Base-by-base conservation (phyloP, 1,140 invertebrate species). In the Trichomalopsis sarcophagae region DNA sequence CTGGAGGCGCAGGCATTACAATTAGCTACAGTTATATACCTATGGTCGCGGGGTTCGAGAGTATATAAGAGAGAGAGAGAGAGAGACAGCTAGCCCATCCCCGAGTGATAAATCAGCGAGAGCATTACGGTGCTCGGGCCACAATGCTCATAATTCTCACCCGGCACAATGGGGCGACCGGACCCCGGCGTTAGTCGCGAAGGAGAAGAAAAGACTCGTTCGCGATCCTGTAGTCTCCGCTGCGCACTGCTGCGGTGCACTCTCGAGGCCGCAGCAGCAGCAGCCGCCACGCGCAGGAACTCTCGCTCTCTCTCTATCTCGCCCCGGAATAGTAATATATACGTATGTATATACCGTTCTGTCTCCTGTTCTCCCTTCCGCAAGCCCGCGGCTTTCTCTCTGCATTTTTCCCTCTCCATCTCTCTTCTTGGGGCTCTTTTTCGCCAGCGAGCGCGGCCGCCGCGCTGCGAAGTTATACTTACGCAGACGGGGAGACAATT, bases 141-240 rank as follows among this genome's bases (percentile, higher is more conserved):
- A 83, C 81, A 86, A 82, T 82, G 68, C 85, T 86, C 85, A 86
- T 86, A 86, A 86, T 86, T 86, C 85, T 86, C 85, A 81, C 44
- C 30, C 81, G 75, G 40, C 40, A 86, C 81, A 86, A 86, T 82
- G 85, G 36, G 75, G 23, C 55, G 47, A 44, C 75, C 71, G 71
- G 78, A 33, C 71, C 36, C 33, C 36, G 33, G 36, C 62, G 13
- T 14, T 36, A 7, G 30, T 11, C 62, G 83, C 55, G 66, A 85
- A 69, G 73, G 84, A 85, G 79, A 76, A 85, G 79, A 85, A 81
- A 85, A 82, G 79, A 75, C 84, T 80, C 79, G 79, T 69, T 74
- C 77, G 77, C 83, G 66, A 84, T 78, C 66, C 27, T 79, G 82
- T 71, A 71, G 74, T 66, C 73, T 62, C 81, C 40, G 5, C 40